These are phyloP conservation scores for Brassicogethes aeneus DNA, from an alignment of 2,888 invertebrate genomes.

Conservation along the genomic window DNA sequence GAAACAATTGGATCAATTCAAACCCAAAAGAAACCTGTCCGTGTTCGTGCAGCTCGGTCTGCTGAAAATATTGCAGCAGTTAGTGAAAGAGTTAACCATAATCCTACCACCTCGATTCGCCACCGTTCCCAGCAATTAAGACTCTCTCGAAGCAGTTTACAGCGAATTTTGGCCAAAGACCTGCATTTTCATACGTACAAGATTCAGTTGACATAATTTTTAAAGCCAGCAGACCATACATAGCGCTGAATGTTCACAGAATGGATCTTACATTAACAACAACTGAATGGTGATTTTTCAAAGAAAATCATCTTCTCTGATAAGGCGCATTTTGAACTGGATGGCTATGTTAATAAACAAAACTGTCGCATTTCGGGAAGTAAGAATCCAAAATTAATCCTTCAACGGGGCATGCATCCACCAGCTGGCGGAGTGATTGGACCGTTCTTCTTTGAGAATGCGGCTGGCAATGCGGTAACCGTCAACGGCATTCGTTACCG, in stretches of 20 bases:
- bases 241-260: conserved; percentile 3
- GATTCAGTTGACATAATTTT: too few species aligned
- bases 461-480: too few species aligned
- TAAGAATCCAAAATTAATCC: not conserved
- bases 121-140: too few species aligned
- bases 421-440: conserved; percentile 4
- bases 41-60: too few species aligned
- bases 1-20: too few species aligned
- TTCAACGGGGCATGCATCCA: conserved; percentile 4
- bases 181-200: too few species aligned
- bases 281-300: conserved; percentile 5
- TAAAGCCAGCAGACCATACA: conserved; percentile 4
- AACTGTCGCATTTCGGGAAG: not conserved
- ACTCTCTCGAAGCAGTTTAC: too few species aligned
- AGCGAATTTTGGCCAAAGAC: too few species aligned
- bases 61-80: too few species aligned
- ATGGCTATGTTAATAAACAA: conserved; percentile 5
- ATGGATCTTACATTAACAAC: conserved; percentile 6
- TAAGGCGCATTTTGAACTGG: conserved; percentile 3
- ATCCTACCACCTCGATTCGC: too few species aligned
- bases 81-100: too few species aligned
- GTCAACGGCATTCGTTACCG: conserved; percentile 4
- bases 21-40: too few species aligned
- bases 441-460: conserved; percentile 3
- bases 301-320: conserved; percentile 2